These are phyloP conservation scores for Trichechus manatus DNA, from an alignment of 2,113 vertebrate genomes.

Conservation along the genomic window DNA sequence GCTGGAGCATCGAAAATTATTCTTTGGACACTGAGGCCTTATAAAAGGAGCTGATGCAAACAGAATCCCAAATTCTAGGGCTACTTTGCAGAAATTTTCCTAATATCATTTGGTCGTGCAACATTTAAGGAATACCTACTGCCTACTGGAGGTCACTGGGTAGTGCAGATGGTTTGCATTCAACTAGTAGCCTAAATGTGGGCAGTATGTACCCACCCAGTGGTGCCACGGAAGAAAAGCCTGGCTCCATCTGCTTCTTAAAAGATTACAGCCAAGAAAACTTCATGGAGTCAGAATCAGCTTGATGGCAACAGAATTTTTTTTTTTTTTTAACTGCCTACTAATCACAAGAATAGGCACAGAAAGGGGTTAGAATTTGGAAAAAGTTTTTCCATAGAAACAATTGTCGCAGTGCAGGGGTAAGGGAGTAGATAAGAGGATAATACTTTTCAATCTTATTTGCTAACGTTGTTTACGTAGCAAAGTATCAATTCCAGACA, in stretches of 20 bases:
- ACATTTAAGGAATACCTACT: not conserved
- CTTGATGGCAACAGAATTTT: too few relatives aligned
- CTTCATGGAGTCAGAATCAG: too few relatives aligned
- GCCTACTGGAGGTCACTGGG: not conserved
- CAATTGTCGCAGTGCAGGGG: not conserved
- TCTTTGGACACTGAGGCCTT: not conserved
- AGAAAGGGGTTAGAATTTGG: not conserved
- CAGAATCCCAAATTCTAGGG: not conserved
- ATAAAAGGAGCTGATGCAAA: not conserved
- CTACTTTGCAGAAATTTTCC: not conserved
- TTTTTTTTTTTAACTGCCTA: not conserved
- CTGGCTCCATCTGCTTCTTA: too few relatives aligned
- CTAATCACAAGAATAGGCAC: not conserved
- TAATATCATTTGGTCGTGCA: not conserved
- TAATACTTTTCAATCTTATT: not conserved
- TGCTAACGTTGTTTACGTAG: not conserved
- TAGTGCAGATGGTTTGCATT: too few relatives aligned
- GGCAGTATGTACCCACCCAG: too few relatives aligned
- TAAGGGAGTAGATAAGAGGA: not conserved
- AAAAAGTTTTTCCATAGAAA: not conserved
- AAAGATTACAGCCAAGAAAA: too few relatives aligned
- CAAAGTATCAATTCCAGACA: constrained; percentile 20
- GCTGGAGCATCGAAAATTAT: too few relatives aligned
- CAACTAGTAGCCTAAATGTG: too few relatives aligned
- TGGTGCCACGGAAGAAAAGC: too few relatives aligned